Conservation (phyloP, 2,888 invertebrate species). For the Dinocampus coccinellae region DNA sequence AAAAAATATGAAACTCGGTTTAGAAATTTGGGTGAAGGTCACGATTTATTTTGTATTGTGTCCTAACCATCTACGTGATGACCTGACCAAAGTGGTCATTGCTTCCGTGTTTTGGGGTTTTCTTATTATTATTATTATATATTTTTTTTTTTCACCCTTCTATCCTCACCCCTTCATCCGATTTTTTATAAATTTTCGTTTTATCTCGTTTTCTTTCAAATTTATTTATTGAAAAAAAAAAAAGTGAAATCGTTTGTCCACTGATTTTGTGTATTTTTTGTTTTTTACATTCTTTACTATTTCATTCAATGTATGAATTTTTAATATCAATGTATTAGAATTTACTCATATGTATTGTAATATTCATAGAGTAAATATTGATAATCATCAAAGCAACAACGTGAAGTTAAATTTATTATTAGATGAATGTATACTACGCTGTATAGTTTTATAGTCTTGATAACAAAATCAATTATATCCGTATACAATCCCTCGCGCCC, state of each 20-base stretch:
- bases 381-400: constrained; percentile 19
- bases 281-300: neutral
- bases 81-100: neutral
- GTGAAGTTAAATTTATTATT: constrained; percentile 41
- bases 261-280: neutral
- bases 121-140: no score
- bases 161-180: no score
- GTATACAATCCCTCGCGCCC: neutral
- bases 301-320: neutral
- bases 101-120: constrained; percentile 42
- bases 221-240: no score
- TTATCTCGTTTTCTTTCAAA: no score
- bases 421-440: constrained; percentile 31
- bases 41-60: neutral
- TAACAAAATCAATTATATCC: constrained; percentile 45
- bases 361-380: neutral
- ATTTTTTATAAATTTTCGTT: no score
- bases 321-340: neutral
- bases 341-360: neutral
- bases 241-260: constrained; percentile 18
- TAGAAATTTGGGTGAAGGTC: constrained; percentile 49
- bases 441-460: constrained; percentile 41
- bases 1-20: constrained; percentile 34
- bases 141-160: no score
- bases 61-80: constrained; percentile 2